Evolutionary conservation across 2,888 invertebrate genomes (phyloP), one percentile per base, ranked within the genome.

Genomic region (Altica lythri): DNA sequence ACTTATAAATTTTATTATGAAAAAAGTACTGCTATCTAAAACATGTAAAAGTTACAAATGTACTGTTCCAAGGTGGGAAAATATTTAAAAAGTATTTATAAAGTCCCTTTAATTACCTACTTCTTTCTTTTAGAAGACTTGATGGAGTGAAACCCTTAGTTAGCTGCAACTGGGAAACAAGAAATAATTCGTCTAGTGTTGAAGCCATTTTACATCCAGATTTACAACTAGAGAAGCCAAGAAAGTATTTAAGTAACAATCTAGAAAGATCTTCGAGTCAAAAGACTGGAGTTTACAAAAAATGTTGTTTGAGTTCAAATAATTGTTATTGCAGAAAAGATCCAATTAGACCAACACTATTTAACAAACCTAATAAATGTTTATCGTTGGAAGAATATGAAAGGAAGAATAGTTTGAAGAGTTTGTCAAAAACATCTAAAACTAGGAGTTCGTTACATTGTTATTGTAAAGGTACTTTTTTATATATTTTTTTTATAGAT

Each of bases 171-270:
- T 64, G 65, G 64, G 34, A 25, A 5, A 54, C 35, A 2, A 38
- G 66, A 54, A 66, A 66, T 19, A 62, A 66, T 52, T 66, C 66
- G 2, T 56, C 62, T 1, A 62, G 58, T 13, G 32, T 66, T 1
- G 59, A 57, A 22, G 60, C 60, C 1, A 42, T 63, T 38, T 48
- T 65, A 14, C 61, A 65, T 9, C 61, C 63, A 6, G 60, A 63
- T 9, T 25, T 45, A n/a, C 37, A 53, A 27, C 22, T 44, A 25
- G 12, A 13, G 6, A 45, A 19, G 4, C 42, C 38, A 5, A 46
- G 42, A 32, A 52, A 19, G 40, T 32, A 16, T 13, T 35, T 52
- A 6, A 30, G 32, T 29, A 22, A 52, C 12, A 12, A 37, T 16
- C 32, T 37, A 5, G 32, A 27, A 4, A 38, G 44, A 38, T 16